Base-by-base conservation (phyloP, 64 coral and sea anemone genomes). In the Montipora cactus region DNA sequence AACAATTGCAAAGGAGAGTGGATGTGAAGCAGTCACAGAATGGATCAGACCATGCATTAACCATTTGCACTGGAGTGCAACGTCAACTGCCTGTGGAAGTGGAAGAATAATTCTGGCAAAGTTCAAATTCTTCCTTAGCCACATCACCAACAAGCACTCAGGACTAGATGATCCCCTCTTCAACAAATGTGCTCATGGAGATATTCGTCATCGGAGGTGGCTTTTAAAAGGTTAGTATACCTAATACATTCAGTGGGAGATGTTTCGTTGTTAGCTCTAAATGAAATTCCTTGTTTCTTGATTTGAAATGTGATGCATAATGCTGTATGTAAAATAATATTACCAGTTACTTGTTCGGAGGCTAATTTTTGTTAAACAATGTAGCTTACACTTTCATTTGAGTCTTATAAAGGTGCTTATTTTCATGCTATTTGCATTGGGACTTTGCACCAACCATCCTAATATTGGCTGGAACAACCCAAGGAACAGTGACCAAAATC, bases 31-130 rank as follows among this genome's bases (percentile, higher is more conserved):
- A 16, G 49, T 84, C 11, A 19, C 61, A 2, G 61, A 84, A 23
- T 84, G 81, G 81, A 84, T 84, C 19, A 51, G 25, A 61, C 58
- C 81, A n/a, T 84, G 81, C 37, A 14, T 22, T 13, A 84, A 84
- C 53, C 81, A 84, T 19, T 61, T 84, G 12, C 25, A 84, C 58
- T 84, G 81, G 53, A 61, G 81, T 37, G 81, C 81, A 18, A 84
- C 58, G 37, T 61, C 81, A 64, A 84, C 81, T 3, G 51, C 8
- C 13, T 61, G 81, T 84, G 81, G 81, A 58, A 84, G 13, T 19
- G 81, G 81, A n/a, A 25, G 58, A n/a, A 84, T 84, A 21, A 84
- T 81, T 53, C 66, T 3, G 81, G 49, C 81, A 18, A 84, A 84
- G 59, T 84, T 84, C 16, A 84, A 67, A 15, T 84, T 59, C 37